Evolutionary conservation across 2,888 invertebrate genomes (phyloP).

Genomic region (Xiphydria camelus): DNA sequence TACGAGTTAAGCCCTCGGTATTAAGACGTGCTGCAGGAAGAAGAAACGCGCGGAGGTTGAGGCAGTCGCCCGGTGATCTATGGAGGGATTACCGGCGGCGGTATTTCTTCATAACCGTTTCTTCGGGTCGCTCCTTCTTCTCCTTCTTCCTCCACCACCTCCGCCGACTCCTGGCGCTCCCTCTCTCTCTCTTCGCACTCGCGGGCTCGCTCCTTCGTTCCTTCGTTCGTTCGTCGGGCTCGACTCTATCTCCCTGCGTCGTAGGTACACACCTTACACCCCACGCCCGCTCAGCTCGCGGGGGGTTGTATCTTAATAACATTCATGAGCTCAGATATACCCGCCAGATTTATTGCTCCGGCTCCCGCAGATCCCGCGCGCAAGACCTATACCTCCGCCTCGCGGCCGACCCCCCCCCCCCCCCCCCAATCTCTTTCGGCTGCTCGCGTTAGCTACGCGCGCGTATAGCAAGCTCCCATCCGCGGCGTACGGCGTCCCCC

Average conservation of each 20-base stretch:
- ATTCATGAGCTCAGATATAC: constrained; percentile 60
- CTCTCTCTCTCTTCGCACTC: background rate
- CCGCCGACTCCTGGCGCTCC: background rate
- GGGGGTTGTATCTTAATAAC: constrained; percentile 59
- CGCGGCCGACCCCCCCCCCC: constrained; percentile 19
- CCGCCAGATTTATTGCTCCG: constrained; percentile 56
- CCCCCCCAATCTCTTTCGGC: constrained; percentile 20
- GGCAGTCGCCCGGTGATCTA: constrained; percentile 53
- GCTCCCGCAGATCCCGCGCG: constrained; percentile 46
- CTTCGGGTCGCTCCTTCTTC: constrained; percentile 36
- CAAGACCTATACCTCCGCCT: constrained; percentile 21
- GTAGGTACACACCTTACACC: constrained; percentile 35
- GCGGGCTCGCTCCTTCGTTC: constrained; percentile 4
- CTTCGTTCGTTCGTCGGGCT: constrained; percentile 22
- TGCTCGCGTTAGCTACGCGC: too few species aligned
- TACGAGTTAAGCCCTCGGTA: constrained; percentile 52
- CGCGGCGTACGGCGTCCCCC: too few species aligned
- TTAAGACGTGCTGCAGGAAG: constrained; percentile 40
- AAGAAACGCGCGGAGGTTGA: constrained; percentile 27
- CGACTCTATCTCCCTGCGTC: constrained; percentile 37
- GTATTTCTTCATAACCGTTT: constrained; percentile 59
- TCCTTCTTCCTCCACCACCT: constrained; percentile 10
- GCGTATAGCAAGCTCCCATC: too few species aligned
- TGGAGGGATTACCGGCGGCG: constrained; percentile 56
- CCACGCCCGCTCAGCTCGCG: constrained; percentile 34